A percentile compares a stretch with the other conserved stretches of the same genome.
These are phyloP conservation scores for Cataglyphis hispanica DNA, from an alignment of 1,140 invertebrate genomes.

Conservation along the genomic window DNA sequence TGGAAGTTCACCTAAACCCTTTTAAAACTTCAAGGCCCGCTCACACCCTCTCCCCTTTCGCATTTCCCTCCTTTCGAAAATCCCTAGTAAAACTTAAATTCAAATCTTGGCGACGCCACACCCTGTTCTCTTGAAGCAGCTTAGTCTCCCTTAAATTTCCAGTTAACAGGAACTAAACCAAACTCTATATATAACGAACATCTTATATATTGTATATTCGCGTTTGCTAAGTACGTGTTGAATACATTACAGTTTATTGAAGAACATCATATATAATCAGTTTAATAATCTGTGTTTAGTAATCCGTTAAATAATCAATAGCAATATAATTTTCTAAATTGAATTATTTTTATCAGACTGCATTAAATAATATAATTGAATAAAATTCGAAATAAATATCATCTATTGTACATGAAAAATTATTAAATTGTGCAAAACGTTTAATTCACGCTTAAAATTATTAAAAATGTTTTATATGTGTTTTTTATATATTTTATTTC, in stretches of 20 bases:
- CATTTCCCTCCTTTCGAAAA: slow-evolving; percentile 35
- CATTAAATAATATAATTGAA: neutral
- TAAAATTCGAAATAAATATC: neutral
- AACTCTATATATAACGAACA: neutral
- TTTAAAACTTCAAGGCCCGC: slow-evolving; percentile 54
- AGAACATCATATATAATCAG: neutral
- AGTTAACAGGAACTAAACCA: neutral
- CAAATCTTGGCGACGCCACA: slow-evolving; percentile 31
- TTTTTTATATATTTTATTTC: neutral
- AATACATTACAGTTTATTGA: slow-evolving; percentile 1
- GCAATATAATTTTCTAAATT: neutral
- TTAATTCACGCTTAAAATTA: neutral
- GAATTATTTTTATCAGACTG: neutral
- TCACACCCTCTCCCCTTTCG: neutral
- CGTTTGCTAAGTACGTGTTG: neutral
- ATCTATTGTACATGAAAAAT: neutral
- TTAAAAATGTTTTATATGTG: neutral
- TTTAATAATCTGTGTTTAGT: neutral
- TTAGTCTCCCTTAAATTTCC: slow-evolving; percentile 39
- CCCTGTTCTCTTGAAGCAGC: neutral
- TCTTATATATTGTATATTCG: neutral
- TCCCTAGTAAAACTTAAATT: slow-evolving; percentile 50
- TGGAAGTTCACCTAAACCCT: slow-evolving; percentile 54
- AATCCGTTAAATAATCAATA: too few species aligned
- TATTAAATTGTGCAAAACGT: neutral